Evolutionary conservation across 2,113 vertebrate genomes (phyloP).

Genomic region (Chelonoidis abingdonii): DNA sequence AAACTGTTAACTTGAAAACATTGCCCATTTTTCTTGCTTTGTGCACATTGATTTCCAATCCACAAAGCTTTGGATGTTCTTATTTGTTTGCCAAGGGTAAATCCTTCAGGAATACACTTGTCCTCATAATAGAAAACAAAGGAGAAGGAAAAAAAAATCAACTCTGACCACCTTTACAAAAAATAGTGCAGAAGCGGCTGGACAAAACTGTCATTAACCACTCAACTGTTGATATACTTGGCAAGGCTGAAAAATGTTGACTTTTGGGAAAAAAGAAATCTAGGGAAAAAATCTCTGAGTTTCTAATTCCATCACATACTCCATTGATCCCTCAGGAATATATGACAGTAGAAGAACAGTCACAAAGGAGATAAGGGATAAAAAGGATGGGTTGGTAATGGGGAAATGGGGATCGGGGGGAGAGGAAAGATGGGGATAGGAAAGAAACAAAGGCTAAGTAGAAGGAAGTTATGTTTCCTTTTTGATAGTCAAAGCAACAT

Average conservation of each 20-base stretch:
- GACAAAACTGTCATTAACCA: neutral
- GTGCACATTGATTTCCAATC: constrained; percentile 39
- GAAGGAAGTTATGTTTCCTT: neutral
- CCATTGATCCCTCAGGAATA: neutral
- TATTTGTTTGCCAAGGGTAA: constrained; percentile 52
- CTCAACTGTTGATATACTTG: neutral
- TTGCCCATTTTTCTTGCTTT: constrained; percentile 56
- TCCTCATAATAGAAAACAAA: neutral
- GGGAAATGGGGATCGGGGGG: fast-evolving
- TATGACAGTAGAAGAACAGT: neutral
- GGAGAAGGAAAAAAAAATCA: neutral
- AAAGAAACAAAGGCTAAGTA: neutral
- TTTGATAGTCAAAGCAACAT: neutral
- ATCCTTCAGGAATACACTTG: neutral
- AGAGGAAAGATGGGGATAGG: neutral
- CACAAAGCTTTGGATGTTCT: constrained; percentile 5
- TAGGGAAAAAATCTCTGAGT: neutral
- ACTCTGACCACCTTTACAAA: neutral
- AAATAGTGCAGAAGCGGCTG: neutral
- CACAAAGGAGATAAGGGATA: neutral
- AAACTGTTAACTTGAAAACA: neutral
- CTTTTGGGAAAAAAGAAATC: neutral
- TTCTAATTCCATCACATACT: neutral
- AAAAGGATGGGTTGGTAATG: neutral
- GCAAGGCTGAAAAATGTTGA: neutral